These are phyloP conservation scores for Amazona vittata DNA, from an alignment of 2,113 vertebrate species.

Conservation along the genomic window DNA sequence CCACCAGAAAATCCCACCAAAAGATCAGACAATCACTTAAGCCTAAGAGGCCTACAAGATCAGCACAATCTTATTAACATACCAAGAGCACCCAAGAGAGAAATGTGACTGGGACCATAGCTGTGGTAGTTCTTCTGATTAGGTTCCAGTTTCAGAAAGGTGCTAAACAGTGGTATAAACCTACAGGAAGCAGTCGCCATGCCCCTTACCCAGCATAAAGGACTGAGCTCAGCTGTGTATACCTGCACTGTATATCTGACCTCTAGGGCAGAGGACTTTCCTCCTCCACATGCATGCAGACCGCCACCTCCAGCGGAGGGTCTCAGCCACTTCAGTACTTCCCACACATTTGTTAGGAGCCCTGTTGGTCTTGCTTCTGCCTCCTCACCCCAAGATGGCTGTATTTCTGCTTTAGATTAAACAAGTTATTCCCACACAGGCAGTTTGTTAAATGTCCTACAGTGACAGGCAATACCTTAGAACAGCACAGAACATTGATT, in stretches of 20 bases:
- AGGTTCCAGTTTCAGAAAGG: not conserved
- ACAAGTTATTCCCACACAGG: slow-evolving; percentile 1
- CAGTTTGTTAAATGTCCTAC: slow-evolving; percentile 6
- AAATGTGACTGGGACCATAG: not conserved
- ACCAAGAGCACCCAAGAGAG: not conserved
- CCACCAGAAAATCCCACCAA: not conserved
- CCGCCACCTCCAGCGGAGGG: not conserved
- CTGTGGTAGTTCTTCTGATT: not conserved
- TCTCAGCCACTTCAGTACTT: not conserved
- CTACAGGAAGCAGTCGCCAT: not conserved
- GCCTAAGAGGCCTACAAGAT: not conserved
- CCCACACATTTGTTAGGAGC: not conserved
- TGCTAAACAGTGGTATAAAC: not conserved
- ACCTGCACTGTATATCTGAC: not conserved
- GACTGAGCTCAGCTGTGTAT: not conserved
- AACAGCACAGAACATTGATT: slow-evolving; percentile 17
- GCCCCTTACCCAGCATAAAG: not conserved
- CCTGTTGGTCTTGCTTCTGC: not conserved
- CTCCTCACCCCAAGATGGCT: not conserved
- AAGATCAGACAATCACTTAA: not conserved
- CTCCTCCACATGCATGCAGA: not conserved
- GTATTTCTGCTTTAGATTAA: slow-evolving; percentile 48
- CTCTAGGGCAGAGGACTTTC: not conserved
- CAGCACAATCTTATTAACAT: not conserved
- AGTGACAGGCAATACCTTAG: slow-evolving; percentile 8